Evolutionary conservation across 2,888 invertebrate species (phyloP).

Genomic region (Leptopilina myrica): DNA sequence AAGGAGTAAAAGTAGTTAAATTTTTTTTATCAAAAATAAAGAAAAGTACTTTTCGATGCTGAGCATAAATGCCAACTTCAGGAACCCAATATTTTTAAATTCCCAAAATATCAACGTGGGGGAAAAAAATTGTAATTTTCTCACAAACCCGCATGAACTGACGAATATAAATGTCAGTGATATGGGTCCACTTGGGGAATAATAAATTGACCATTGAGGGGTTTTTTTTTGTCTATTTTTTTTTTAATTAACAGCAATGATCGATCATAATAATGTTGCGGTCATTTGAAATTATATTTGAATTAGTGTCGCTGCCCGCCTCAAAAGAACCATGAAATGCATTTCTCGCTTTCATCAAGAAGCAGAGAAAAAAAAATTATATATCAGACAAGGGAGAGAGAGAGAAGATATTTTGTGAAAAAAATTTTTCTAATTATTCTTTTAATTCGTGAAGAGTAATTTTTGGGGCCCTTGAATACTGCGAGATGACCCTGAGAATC

Average conservation of each 20-base stretch:
- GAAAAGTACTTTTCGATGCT: too few relatives aligned
- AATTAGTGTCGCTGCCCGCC: constrained; percentile 62
- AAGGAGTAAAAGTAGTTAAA: too few relatives aligned
- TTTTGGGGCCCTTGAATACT: constrained; percentile 6
- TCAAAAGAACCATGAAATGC: constrained; percentile 59
- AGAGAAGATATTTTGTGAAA: background rate
- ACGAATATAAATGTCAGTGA: background rate
- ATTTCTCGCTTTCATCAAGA: constrained; percentile 13
- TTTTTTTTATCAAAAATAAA: too few relatives aligned
- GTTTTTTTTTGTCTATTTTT: background rate
- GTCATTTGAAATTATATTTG: constrained; percentile 53
- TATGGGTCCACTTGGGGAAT: constrained; percentile 22
- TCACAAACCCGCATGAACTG: constrained; percentile 16
- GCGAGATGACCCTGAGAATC: constrained; percentile 22
- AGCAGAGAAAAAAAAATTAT: background rate
- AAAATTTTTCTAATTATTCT: constrained; percentile 44
- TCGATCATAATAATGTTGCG: constrained; percentile 9
- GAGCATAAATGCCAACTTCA: too few relatives aligned
- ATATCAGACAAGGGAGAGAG: background rate
- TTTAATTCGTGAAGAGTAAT: constrained; percentile 22
- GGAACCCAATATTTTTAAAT: too few relatives aligned
- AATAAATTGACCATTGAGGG: background rate
- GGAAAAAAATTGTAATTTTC: constrained; percentile 7
- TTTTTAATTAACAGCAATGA: constrained; percentile 12
- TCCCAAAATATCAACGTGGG: too few relatives aligned